Conservation (phyloP, 64 coral and sea anemone genomes). For the Pocillopora verrucosa region DNA sequence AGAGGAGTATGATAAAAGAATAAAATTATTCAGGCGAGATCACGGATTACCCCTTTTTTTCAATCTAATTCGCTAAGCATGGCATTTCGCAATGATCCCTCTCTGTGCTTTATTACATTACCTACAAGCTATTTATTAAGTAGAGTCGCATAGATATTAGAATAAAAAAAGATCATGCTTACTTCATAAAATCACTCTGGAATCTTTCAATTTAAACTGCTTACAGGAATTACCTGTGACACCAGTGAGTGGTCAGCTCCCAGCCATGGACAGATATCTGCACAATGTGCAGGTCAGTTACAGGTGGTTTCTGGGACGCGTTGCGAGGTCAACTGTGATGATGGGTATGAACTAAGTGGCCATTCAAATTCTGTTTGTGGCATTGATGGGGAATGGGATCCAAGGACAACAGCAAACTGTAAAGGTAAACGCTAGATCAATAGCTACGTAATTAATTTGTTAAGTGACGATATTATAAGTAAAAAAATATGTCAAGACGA, state of each 20-base stretch:
- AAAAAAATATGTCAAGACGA: neutral
- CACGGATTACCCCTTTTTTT: no score
- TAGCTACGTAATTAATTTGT: neutral
- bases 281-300: neutral
- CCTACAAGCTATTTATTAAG: no score
- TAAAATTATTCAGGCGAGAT: no score
- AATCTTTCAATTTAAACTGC: neutral
- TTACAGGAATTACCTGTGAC: conserved; percentile 30
- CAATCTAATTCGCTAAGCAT: no score
- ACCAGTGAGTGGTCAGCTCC: conserved; percentile 37
- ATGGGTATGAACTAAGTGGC: conserved; percentile 35
- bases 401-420: conserved; percentile 39
- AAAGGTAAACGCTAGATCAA: conserved; percentile 11
- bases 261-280: conserved; percentile 32
- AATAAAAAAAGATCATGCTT: no score
- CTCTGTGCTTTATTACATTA: no score
- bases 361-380: conserved; percentile 12
- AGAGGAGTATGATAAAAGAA: no score
- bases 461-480: neutral
- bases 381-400: conserved; percentile 48
- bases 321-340: conserved; percentile 42
- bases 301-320: conserved; percentile 7
- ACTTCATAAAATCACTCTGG: no score
- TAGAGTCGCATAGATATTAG: no score
- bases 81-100: no score